phyloP scores from a whole-genome alignment of 2,113 vertebrate species.

The Cardinalis cardinalis region DNA sequence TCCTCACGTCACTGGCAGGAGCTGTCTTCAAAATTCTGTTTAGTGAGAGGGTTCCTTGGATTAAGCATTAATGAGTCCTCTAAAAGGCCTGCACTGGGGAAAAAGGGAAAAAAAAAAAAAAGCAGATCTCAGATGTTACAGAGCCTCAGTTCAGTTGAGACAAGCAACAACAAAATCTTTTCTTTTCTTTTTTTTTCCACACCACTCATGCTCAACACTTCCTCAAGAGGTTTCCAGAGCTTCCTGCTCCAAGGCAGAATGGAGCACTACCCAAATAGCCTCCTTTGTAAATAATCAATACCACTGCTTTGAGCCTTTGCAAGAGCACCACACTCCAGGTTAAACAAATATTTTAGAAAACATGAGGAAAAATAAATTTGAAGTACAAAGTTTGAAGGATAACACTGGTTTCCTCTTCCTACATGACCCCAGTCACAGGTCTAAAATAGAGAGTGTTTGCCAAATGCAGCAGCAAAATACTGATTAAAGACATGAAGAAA shows the following conservation, averaged over 20 bases:
- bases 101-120: not conserved
- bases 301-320: not conserved
- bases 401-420: not conserved
- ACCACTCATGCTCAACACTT: not conserved
- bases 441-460: not conserved
- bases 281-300: not conserved
- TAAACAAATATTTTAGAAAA: not conserved
- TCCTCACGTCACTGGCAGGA: fast-evolving
- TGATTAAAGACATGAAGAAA: not conserved
- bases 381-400: not conserved
- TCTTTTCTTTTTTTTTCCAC: not conserved
- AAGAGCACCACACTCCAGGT: not conserved
- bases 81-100: not conserved
- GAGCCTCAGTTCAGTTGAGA: not conserved
- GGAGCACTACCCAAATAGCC: not conserved
- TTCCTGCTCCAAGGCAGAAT: not conserved
- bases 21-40: not conserved
- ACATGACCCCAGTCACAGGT: not conserved
- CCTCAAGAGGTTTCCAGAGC: not conserved
- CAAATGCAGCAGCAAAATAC: not conserved
- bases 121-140: not conserved
- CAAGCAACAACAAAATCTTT: not conserved
- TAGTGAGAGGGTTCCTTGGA: not conserved
- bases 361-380: not conserved
- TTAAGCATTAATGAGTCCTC: not conserved